Percentiles rank a stretch among this genome's conserved stretches.
Conservation (phyloP, 2,113 vertebrate species). For the Myrmecophaga tridactyla region DNA sequence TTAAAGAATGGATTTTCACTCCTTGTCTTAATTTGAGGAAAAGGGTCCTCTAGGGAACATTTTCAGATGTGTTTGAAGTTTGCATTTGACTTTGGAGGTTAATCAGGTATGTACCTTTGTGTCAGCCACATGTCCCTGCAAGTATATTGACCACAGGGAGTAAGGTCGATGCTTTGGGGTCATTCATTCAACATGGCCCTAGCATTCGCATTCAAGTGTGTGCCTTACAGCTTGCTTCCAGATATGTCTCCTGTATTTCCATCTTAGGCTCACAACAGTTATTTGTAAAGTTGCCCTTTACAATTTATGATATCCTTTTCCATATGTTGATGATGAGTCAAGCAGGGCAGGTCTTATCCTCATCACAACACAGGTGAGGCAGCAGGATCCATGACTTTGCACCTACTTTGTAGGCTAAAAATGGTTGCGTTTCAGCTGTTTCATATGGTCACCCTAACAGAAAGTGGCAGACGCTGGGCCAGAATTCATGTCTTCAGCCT, state of each 20-base stretch:
- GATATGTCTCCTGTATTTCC: background rate
- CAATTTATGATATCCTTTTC: background rate
- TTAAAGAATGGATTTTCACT: conserved; percentile 42
- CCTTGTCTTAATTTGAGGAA: background rate
- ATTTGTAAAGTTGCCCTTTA: background rate
- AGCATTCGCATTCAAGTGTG: background rate
- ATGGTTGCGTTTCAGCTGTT: background rate
- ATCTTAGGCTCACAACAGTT: background rate
- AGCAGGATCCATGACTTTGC: background rate
- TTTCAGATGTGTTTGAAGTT: conserved; percentile 62
- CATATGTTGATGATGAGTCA: background rate
- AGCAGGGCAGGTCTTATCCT: background rate
- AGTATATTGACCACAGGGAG: background rate
- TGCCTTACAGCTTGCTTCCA: background rate
- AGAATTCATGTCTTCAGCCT: background rate
- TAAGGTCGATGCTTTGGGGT: background rate
- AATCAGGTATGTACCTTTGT: background rate
- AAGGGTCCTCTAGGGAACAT: conserved; percentile 14
- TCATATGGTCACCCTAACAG: background rate
- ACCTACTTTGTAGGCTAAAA: background rate
- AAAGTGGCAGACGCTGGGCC: background rate
- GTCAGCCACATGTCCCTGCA: background rate
- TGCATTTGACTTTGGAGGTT: conserved; percentile 31
- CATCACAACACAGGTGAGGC: background rate
- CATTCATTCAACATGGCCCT: background rate